Percentiles rank a stretch among this genome's conserved stretches.
These are phyloP conservation scores for Mastomys natalensis DNA, from an alignment of 2,113 vertebrate genomes.

Conservation along the genomic window DNA sequence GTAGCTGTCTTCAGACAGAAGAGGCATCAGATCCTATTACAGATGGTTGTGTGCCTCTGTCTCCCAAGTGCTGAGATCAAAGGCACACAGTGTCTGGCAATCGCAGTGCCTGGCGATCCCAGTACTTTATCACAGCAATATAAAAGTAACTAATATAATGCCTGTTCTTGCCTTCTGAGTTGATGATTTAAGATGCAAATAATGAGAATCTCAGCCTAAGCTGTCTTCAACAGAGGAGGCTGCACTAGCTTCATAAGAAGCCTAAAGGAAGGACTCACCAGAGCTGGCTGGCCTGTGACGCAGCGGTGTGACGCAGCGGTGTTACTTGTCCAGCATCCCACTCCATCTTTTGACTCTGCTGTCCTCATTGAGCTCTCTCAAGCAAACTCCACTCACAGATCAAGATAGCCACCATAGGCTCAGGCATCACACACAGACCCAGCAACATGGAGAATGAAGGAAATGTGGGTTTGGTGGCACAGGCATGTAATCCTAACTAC, in stretches of 20 bases:
- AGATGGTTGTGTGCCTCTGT: too few relatives aligned
- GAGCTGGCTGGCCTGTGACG: too few relatives aligned
- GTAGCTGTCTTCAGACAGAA: too few relatives aligned
- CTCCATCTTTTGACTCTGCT: neutral
- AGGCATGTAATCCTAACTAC: neutral
- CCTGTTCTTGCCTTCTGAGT: neutral
- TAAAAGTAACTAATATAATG: neutral
- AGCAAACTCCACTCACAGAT: neutral
- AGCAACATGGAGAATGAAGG: neutral
- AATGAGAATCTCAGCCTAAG: neutral
- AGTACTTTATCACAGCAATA: neutral
- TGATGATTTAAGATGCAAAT: neutral
- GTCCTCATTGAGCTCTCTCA: neutral
- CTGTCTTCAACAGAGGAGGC: neutral
- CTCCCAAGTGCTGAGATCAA: too few relatives aligned
- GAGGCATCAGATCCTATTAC: too few relatives aligned
- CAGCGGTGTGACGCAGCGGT: neutral
- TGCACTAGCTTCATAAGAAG: neutral
- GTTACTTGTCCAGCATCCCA: neutral
- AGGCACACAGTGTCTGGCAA: too few relatives aligned
- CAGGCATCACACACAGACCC: neutral
- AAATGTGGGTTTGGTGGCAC: neutral
- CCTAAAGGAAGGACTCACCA: neutral
- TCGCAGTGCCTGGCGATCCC: too few relatives aligned
- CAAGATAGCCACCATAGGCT: neutral